phyloP scores from a whole-genome alignment of 2,113 vertebrate genomes.

The Tupaia chinensis region DNA sequence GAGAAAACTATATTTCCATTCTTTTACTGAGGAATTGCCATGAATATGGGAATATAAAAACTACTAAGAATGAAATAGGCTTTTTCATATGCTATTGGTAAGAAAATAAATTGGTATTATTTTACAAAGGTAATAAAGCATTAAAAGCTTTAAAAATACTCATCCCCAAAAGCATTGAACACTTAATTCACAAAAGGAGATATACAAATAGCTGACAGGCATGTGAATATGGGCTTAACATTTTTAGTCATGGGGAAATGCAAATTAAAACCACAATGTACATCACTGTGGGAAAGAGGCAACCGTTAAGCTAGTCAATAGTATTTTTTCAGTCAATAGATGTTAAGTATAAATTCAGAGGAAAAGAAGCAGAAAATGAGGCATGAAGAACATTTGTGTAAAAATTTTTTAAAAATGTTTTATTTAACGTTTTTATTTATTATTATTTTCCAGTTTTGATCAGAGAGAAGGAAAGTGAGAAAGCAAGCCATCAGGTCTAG shows the following conservation, averaged over 20 bases:
- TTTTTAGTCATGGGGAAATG: conserved; percentile 30
- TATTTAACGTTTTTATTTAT: too few relatives aligned
- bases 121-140: conserved; percentile 22
- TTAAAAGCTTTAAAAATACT: conserved; percentile 51
- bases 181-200: conserved; percentile 50
- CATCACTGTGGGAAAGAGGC: background rate
- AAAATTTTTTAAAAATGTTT: background rate
- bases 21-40: background rate
- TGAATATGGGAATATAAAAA: background rate
- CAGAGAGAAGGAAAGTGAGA: too few relatives aligned
- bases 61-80: background rate
- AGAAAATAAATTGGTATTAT: background rate
- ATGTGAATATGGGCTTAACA: conserved; percentile 35
- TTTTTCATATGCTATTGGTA: conserved; percentile 26
- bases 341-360: conserved; percentile 17
- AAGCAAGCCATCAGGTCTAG: too few relatives aligned
- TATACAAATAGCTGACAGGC: background rate
- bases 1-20: background rate
- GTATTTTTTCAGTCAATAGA: background rate
- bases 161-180: background rate
- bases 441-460: too few relatives aligned
- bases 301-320: conserved; percentile 9
- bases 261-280: conserved; percentile 46
- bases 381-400: background rate
- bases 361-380: conserved; percentile 52